Conservation (phyloP, 2,888 invertebrate species). For the Aethes cnicana region DNA sequence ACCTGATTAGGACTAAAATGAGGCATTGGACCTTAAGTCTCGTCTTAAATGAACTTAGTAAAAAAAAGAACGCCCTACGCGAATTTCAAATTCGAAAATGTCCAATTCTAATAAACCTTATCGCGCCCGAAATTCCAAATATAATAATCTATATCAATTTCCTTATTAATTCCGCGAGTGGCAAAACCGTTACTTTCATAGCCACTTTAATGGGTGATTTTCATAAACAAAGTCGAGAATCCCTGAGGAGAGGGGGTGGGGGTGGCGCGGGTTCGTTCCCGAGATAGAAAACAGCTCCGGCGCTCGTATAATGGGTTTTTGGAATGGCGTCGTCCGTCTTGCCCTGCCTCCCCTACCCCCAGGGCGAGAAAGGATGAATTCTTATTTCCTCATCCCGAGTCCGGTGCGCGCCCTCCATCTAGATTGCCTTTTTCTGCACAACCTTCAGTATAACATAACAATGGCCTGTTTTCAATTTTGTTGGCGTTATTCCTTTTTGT, state of each 20-base stretch:
- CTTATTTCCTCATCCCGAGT: slow-evolving; percentile 36
- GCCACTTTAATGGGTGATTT: slow-evolving; percentile 82
- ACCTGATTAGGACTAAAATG: too few relatives aligned
- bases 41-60: background rate
- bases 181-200: slow-evolving; percentile 80
- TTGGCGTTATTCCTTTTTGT: slow-evolving; percentile 59
- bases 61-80: background rate
- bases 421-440: slow-evolving; percentile 80
- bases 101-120: slow-evolving; percentile 35
- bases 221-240: slow-evolving; percentile 81
- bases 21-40: too few relatives aligned
- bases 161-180: slow-evolving; percentile 80
- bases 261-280: slow-evolving; percentile 70
- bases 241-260: slow-evolving; percentile 59
- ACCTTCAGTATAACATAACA: slow-evolving; percentile 79
- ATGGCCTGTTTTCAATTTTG: slow-evolving; percentile 81
- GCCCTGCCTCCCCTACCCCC: slow-evolving; percentile 66
- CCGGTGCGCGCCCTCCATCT: slow-evolving; percentile 78
- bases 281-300: slow-evolving; percentile 84
- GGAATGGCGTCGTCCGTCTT: slow-evolving; percentile 88
- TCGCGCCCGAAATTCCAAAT: slow-evolving; percentile 44
- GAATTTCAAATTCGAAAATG: slow-evolving; percentile 13
- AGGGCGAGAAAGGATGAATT: slow-evolving; percentile 30
- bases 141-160: slow-evolving; percentile 79
- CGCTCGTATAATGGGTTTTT: slow-evolving; percentile 87